Conservation (phyloP, 2,888 invertebrate species). For the Clivina fossor region DNA sequence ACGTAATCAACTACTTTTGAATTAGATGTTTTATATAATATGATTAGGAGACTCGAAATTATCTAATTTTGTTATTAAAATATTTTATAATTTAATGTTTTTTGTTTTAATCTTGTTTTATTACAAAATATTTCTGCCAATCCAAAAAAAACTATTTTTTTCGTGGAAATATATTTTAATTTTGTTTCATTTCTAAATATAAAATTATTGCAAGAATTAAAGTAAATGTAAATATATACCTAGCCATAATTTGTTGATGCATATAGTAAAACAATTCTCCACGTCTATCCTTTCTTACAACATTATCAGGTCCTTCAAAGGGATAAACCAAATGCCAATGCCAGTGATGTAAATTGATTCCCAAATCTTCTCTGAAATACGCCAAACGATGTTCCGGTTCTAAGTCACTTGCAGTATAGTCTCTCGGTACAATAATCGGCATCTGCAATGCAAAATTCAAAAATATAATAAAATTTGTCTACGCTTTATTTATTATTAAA, state of each 20-base stretch:
- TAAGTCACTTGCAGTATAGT: constrained; percentile 72
- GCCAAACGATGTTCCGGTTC: constrained; percentile 80
- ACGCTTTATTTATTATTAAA: too few relatives aligned
- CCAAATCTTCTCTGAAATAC: constrained; percentile 84
- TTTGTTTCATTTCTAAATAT: neutral
- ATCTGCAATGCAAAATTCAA: too few relatives aligned
- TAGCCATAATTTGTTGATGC: constrained; percentile 69
- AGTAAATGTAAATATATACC: too few relatives aligned
- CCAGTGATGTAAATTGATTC: constrained; percentile 87
- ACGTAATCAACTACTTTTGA: too few relatives aligned
- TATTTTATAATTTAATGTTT: too few relatives aligned
- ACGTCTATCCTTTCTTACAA: constrained; percentile 74
- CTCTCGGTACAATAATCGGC: constrained; percentile 68
- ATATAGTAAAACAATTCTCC: constrained; percentile 81
- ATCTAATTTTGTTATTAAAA: too few relatives aligned
- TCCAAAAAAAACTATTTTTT: neutral
- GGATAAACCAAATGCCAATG: constrained; percentile 91
- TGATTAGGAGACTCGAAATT: too few relatives aligned
- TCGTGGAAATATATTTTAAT: neutral
- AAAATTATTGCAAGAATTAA: neutral
- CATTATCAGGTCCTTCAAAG: constrained; percentile 62
- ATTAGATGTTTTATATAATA: too few relatives aligned
- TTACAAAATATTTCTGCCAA: neutral
- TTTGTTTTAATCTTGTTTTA: neutral
- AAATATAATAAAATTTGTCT: too few relatives aligned